These are phyloP conservation scores for Amyelois transitella DNA, from an alignment of 1,140 invertebrate species.

Conservation along the genomic window DNA sequence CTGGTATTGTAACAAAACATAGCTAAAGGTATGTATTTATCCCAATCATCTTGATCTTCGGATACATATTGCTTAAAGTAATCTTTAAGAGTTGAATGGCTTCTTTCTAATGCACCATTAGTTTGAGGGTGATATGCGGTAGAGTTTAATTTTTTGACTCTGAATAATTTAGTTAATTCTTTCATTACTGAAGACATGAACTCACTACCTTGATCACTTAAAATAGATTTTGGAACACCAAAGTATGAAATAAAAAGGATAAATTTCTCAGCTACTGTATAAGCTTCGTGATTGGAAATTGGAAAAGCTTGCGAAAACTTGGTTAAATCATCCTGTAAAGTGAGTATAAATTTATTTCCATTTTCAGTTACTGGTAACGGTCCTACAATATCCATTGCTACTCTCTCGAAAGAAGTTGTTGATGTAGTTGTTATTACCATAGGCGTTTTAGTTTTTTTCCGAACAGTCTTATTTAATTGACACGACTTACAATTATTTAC, in stretches of 20 bases:
- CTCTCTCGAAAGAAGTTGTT: constrained; percentile 13
- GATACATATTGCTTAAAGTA: constrained; percentile 56
- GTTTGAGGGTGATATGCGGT: constrained; percentile 7
- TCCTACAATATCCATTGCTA: constrained; percentile 5
- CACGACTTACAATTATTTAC: constrained; percentile 15
- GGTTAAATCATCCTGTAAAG: neutral
- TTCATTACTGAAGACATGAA: neutral
- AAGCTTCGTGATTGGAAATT: neutral
- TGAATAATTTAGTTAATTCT: constrained; percentile 8
- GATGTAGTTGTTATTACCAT: constrained; percentile 21
- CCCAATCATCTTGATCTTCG: constrained; percentile 47
- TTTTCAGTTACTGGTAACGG: constrained; percentile 3
- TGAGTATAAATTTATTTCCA: too few relatives aligned
- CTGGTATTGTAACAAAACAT: constrained; percentile 52
- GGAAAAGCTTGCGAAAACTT: constrained; percentile 3
- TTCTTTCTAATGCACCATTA: constrained; percentile 38
- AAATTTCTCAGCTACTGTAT: neutral
- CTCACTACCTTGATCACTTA: neutral
- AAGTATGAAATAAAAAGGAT: neutral
- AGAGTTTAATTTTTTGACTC: constrained; percentile 4
- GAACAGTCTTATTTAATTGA: constrained; percentile 23
- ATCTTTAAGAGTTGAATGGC: constrained; percentile 48
- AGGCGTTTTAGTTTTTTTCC: constrained; percentile 16
- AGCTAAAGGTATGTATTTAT: constrained; percentile 40
- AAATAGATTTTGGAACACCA: neutral